phyloP scores from a whole-genome alignment of 37 sponge, comb jelly and placozoan species.

The Lycopodina hypogea region DNA sequence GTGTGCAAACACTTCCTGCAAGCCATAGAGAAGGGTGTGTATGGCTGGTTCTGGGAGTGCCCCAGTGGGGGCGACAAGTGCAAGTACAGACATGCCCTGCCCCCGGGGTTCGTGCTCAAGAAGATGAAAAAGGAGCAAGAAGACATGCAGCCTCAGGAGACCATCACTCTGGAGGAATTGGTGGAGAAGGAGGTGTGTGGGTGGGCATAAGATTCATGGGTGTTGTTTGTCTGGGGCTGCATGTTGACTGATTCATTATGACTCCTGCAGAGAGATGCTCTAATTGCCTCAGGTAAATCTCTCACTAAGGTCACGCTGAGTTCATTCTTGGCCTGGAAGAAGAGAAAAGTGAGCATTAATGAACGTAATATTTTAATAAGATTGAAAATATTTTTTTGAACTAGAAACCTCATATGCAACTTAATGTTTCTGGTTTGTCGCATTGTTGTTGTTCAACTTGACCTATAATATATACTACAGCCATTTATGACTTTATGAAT shows the following conservation, averaged over 20 bases:
- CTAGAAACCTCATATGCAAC: not conserved
- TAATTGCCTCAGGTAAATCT: slow-evolving; percentile 49
- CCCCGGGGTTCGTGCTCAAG: slow-evolving; percentile 96
- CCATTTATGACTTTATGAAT: too few relatives aligned
- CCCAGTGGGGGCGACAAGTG: slow-evolving; percentile 93
- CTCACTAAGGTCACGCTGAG: slow-evolving; percentile 83
- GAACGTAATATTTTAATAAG: too few relatives aligned
- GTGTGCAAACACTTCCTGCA: slow-evolving; percentile 95
- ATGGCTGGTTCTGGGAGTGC: slow-evolving; percentile 99
- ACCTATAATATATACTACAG: too few relatives aligned
- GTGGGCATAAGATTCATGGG: not conserved
- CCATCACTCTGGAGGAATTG: slow-evolving; percentile 87
- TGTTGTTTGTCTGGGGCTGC: not conserved
- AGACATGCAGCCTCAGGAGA: slow-evolving; percentile 64
- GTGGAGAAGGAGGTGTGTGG: slow-evolving; percentile 86
- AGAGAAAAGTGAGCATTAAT: slow-evolving; percentile 60
- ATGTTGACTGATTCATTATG: slow-evolving; percentile 1
- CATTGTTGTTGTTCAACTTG: too few relatives aligned
- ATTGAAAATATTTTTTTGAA: not conserved
- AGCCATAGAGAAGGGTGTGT: slow-evolving; percentile 94
- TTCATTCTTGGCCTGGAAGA: slow-evolving; percentile 87
- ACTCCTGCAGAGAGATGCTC: slow-evolving; percentile 59
- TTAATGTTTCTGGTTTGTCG: not conserved
- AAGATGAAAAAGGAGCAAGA: slow-evolving; percentile 58
- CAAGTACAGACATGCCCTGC: slow-evolving; percentile 94